Evolutionary conservation across 2,113 vertebrate species (phyloP).

Genomic region (Heterocephalus glaber): DNA sequence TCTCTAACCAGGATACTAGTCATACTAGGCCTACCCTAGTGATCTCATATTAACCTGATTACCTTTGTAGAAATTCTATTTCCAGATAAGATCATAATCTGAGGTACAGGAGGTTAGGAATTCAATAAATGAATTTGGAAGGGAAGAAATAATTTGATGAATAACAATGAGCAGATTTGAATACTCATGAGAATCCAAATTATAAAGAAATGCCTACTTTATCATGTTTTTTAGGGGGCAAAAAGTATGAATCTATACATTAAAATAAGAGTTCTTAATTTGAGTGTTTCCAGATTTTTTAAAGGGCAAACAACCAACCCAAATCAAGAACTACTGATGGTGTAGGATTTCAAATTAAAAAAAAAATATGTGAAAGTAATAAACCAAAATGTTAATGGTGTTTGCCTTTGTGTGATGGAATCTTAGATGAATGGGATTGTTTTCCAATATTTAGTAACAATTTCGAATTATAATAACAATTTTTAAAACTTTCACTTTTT

Average conservation of each 20-base stretch:
- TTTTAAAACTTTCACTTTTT: neutral
- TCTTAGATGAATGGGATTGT: neutral
- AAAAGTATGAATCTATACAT: neutral
- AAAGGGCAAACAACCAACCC: neutral
- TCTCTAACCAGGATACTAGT: neutral
- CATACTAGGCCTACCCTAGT: neutral
- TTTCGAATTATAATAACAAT: conserved; percentile 12
- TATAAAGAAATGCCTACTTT: neutral
- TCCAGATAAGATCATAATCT: no score
- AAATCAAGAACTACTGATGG: conserved; percentile 16
- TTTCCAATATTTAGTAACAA: conserved; percentile 12
- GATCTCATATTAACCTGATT: neutral
- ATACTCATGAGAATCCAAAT: neutral
- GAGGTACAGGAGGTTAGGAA: neutral
- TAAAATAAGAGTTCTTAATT: neutral
- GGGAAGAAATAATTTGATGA: neutral
- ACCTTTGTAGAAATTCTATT: no score
- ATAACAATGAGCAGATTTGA: neutral
- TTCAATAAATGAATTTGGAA: neutral
- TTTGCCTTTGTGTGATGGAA: neutral
- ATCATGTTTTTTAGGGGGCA: neutral
- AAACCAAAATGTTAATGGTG: conserved; percentile 6
- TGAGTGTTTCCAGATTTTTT: neutral
- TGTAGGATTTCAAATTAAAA: neutral
- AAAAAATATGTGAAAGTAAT: neutral